Base-by-base conservation (phyloP, 1,140 invertebrate species). In the Agrypnia vestita region DNA sequence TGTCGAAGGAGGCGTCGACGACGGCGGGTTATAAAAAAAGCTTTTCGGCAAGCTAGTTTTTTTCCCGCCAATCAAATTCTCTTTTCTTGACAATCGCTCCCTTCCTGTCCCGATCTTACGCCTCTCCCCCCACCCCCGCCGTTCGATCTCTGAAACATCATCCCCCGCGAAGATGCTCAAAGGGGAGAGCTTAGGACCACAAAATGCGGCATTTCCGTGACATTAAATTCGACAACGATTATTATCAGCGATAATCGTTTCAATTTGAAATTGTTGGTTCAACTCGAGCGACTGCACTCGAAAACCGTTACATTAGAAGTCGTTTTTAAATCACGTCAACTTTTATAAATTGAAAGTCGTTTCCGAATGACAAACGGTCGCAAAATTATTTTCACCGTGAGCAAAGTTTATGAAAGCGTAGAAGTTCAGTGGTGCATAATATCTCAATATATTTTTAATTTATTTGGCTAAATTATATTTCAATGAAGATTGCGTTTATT, bases 131-230 rank as follows among this genome's bases (percentile, higher is more conserved):
- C 25, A 17, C 59, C 59, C 25, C 13, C 19, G 12, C 25, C 25
- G 9, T 12, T 62, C 59, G 59, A 62, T 62, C 59, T 21, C 12
- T 12, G 10, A 19, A 62, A 35, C 21, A 10, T 62, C 59, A 62
- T 62, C 59, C 53, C 59, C 21, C 25, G 59, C 25, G 59, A 62
- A 62, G 59, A 62, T 21, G 21, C 25, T 43, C 17, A 62, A 21
- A 17, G 59, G 59, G 59, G 25, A 62, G 59, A 62, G 59, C 59
- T 62, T 25, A 62, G 59, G 59, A 21, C 59, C 21, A 62, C 59
- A 13, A 62, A 62, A 62, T 62, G 59, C 59, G 59, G 59, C 59
- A 62, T 62, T 62, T 62, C 59, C 59, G 59, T 62, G 17, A 62
- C 59, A 62, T 62, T 25, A 62, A 62, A 62, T 62, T 62, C 25